phyloP scores from a whole-genome alignment of 1,140 invertebrate genomes.

The Bombus haemorrhoidalis region DNA sequence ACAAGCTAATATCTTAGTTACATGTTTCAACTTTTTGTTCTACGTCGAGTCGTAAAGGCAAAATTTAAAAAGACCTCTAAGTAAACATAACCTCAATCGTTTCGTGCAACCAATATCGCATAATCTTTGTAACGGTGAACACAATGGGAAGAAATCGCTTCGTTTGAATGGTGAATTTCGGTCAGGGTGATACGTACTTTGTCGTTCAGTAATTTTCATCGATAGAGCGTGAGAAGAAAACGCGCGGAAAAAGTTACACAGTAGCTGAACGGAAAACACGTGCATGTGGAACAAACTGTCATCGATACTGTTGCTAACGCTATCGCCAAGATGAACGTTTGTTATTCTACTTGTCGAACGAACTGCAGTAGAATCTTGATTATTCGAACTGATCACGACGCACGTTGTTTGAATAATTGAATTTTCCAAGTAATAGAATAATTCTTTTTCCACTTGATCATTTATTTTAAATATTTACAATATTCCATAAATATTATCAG shows the following conservation, averaged over 20 bases:
- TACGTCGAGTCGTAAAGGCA: too few species aligned
- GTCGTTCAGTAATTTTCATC: conserved; percentile 43
- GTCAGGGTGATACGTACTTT: not conserved
- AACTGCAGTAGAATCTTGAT: too few species aligned
- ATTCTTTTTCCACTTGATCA: too few species aligned
- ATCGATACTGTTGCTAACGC: not conserved
- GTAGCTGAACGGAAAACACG: not conserved
- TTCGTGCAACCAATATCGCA: too few species aligned
- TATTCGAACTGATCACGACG: too few species aligned
- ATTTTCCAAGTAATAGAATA: too few species aligned
- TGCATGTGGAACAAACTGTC: not conserved
- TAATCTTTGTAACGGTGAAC: not conserved
- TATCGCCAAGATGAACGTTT: conserved; percentile 22
- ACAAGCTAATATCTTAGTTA: not conserved
- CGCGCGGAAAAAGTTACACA: conserved; percentile 16
- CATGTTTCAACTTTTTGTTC: too few species aligned
- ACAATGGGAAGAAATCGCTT: not conserved
- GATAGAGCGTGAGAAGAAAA: conserved; percentile 55
- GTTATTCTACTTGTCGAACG: conserved; percentile 5
- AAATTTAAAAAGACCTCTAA: too few species aligned
- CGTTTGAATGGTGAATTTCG: not conserved
- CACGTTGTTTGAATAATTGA: too few species aligned
- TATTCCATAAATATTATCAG: too few species aligned
- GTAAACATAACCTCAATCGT: too few species aligned
- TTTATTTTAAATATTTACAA: too few species aligned